phyloP scores from a whole-genome alignment of 2,113 vertebrate genomes.

The Haemorhous mexicanus region DNA sequence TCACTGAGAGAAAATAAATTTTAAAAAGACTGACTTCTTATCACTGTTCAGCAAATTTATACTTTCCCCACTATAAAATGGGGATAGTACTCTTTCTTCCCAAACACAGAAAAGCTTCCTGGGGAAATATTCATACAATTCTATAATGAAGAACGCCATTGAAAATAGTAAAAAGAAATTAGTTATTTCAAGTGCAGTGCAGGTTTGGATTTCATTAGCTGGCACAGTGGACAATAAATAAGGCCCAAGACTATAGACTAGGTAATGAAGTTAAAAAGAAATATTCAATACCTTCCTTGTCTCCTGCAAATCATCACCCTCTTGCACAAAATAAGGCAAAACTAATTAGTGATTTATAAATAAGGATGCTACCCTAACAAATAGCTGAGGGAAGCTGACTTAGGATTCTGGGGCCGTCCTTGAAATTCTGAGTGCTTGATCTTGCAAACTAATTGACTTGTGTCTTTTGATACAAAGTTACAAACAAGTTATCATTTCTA shows the following conservation, averaged over 20 bases:
- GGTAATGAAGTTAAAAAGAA: conserved; percentile 4
- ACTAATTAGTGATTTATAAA: background rate
- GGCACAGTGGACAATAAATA: background rate
- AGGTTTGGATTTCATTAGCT: background rate
- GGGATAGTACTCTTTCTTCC: background rate
- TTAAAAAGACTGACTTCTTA: background rate
- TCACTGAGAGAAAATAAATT: background rate
- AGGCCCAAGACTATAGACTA: background rate
- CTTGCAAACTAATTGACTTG: background rate
- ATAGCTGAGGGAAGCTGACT: background rate
- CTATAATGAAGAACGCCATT: background rate
- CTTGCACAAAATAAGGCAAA: background rate
- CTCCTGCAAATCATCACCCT: background rate
- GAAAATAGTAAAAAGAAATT: conserved; percentile 1
- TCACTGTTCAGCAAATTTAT: background rate
- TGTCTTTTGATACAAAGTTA: background rate
- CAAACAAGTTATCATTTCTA: background rate
- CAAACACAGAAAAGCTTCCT: background rate
- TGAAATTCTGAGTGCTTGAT: background rate
- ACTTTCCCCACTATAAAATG: background rate
- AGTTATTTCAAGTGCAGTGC: background rate
- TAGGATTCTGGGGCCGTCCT: background rate
- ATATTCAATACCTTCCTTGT: background rate
- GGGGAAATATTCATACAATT: background rate
- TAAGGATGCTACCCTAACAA: background rate